Evolutionary conservation across 1,140 invertebrate genomes (phyloP).

Genomic region (Drosophila simulans): DNA sequence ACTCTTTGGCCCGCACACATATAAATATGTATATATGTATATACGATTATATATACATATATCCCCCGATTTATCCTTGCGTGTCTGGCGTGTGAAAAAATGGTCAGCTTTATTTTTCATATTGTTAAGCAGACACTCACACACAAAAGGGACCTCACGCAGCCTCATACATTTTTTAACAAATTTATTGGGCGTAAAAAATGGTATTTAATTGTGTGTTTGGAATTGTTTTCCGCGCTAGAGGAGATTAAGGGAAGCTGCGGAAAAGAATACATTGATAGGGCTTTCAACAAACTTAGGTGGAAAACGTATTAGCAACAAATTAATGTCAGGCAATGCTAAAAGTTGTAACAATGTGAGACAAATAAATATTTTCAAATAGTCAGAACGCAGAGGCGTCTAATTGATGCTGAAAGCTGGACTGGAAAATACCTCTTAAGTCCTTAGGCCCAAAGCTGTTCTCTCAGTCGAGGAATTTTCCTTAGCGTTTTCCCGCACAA

Average conservation of each 20-base stretch:
- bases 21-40: constrained; percentile 1
- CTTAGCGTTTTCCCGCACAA: no score
- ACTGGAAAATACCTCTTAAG: no score
- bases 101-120: constrained; percentile 66
- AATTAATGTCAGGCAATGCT: background rate
- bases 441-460: no score
- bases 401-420: no score
- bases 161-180: constrained; percentile 68
- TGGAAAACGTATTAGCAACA: background rate
- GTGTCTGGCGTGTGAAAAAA: constrained; percentile 65
- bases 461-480: constrained; percentile 1
- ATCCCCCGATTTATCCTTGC: constrained; percentile 13
- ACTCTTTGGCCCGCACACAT: constrained; percentile 19
- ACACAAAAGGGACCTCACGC: constrained; percentile 24
- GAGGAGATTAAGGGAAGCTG: constrained; percentile 9
- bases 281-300: background rate
- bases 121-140: constrained; percentile 49
- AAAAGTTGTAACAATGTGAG: background rate
- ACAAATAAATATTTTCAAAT: background rate
- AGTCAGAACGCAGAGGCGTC: background rate
- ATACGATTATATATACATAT: background rate
- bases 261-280: background rate
- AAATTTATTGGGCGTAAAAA: constrained; percentile 72
- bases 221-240: constrained; percentile 38
- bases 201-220: constrained; percentile 69